Percentiles rank a stretch among this genome's conserved stretches.
phyloP scores from a whole-genome alignment of 2,113 vertebrate species.

The Sigmodon hispidus region DNA sequence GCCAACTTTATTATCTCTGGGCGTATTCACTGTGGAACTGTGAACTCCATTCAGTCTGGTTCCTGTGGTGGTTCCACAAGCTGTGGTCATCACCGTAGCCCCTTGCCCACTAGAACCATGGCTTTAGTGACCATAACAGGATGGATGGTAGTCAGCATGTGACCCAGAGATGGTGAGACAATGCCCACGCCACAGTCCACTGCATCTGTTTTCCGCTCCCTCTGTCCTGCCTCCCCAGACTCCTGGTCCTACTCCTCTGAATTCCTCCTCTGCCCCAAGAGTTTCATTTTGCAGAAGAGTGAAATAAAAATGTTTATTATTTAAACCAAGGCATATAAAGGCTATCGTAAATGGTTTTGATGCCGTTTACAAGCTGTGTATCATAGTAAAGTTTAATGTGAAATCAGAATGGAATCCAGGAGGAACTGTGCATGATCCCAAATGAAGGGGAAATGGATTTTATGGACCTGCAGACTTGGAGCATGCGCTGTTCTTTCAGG shows the following conservation, averaged over 20 bases:
- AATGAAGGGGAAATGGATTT: neutral
- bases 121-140: neutral
- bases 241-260: neutral
- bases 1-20: neutral
- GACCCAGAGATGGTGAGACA: neutral
- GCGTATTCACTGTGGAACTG: no score
- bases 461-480: neutral
- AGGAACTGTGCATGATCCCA: neutral
- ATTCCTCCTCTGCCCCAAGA: neutral
- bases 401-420: slow-evolving; percentile 61
- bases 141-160: rapidly evolving
- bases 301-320: slow-evolving; percentile 73
- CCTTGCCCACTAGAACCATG: rapidly evolving
- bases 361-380: slow-evolving; percentile 61
- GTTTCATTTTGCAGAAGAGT: slow-evolving; percentile 61
- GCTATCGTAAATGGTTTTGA: slow-evolving; percentile 49
- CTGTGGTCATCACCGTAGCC: neutral
- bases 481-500: neutral
- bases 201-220: neutral
- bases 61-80: neutral
- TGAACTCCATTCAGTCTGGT: neutral
- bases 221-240: neutral
- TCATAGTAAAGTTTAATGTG: slow-evolving; percentile 62
- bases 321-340: slow-evolving; percentile 69
- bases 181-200: rapidly evolving